phyloP scores from a whole-genome alignment of 1,140 invertebrate species.

The Laodelphax striatellus region DNA sequence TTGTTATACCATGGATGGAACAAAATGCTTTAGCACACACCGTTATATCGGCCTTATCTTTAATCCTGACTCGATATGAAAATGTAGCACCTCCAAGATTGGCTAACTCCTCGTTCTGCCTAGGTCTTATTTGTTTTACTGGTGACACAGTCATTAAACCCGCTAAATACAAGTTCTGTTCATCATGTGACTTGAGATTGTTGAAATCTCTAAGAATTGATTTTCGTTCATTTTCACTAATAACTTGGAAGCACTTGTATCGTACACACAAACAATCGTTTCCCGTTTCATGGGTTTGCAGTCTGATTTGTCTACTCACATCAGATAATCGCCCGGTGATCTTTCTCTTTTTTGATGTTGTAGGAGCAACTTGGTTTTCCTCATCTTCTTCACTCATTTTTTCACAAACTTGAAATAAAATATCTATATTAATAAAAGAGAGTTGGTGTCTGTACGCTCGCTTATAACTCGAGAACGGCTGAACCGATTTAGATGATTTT shows the following conservation, averaged over 20 bases:
- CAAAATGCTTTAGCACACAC: not conserved
- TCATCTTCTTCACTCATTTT: too few species aligned
- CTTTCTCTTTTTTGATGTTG: too few species aligned
- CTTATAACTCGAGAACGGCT: too few species aligned
- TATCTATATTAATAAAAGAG: too few species aligned
- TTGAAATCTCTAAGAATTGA: not conserved
- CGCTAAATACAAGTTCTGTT: not conserved
- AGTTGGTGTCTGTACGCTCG: too few species aligned
- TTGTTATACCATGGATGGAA: not conserved
- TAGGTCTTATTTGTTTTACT: not conserved
- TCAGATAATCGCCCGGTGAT: not conserved
- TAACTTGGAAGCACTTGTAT: not conserved
- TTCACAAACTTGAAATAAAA: too few species aligned
- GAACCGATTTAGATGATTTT: too few species aligned
- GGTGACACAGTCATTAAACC: not conserved
- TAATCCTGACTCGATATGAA: not conserved
- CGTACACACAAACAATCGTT: not conserved
- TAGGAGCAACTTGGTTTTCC: too few species aligned
- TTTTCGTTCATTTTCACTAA: not conserved
- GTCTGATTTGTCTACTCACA: not conserved
- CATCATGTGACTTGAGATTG: not conserved
- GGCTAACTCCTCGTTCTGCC: not conserved
- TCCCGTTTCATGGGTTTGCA: not conserved
- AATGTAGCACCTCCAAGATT: too few species aligned
- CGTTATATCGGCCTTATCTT: not conserved